phyloP scores from a whole-genome alignment of 2,797 vertebrate genomes.

The Heteromormyrus szaboi region DNA sequence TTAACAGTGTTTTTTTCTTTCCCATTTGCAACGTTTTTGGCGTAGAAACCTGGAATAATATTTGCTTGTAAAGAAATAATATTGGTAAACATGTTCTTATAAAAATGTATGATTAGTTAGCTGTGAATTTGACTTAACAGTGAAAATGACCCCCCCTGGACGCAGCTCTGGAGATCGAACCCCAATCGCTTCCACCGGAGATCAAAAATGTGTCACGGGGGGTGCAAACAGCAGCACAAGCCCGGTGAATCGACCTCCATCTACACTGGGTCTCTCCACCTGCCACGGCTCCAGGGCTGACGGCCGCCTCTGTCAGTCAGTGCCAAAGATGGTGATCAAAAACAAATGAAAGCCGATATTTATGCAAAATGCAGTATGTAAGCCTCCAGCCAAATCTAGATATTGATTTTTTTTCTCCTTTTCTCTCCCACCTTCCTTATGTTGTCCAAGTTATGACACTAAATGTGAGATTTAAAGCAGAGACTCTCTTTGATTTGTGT shows the following conservation, averaged over 20 bases:
- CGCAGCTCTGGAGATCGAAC: not conserved
- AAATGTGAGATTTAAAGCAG: slow-evolving; percentile 62
- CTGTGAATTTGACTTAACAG: not conserved
- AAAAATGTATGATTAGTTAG: not conserved
- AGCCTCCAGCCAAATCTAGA: slow-evolving; percentile 65
- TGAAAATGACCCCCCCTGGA: not conserved
- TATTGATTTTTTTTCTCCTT: slow-evolving; percentile 58
- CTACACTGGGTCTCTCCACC: slow-evolving; percentile 14
- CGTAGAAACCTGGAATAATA: not conserved
- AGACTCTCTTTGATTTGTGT: slow-evolving; percentile 43
- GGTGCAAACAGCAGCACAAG: slow-evolving; percentile 24
- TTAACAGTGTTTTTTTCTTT: not conserved
- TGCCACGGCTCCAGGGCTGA: slow-evolving; percentile 52
- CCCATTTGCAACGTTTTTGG: not conserved
- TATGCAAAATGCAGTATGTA: slow-evolving; percentile 74
- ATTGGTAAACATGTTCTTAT: not conserved
- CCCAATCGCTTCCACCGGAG: not conserved
- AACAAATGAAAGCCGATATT: slow-evolving; percentile 71
- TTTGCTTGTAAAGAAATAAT: slow-evolving; percentile 5
- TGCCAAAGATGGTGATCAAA: slow-evolving; percentile 70
- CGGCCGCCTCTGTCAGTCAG: slow-evolving; percentile 70
- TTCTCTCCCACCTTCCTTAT: slow-evolving; percentile 49
- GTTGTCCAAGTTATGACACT: slow-evolving; percentile 59
- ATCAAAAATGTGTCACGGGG: not conserved
- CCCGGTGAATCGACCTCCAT: slow-evolving; percentile 29